Percentiles rank a stretch among this genome's conserved stretches.
phyloP scores from a whole-genome alignment of 92 coral and sea anemone species.

The Porites cylindrica region DNA sequence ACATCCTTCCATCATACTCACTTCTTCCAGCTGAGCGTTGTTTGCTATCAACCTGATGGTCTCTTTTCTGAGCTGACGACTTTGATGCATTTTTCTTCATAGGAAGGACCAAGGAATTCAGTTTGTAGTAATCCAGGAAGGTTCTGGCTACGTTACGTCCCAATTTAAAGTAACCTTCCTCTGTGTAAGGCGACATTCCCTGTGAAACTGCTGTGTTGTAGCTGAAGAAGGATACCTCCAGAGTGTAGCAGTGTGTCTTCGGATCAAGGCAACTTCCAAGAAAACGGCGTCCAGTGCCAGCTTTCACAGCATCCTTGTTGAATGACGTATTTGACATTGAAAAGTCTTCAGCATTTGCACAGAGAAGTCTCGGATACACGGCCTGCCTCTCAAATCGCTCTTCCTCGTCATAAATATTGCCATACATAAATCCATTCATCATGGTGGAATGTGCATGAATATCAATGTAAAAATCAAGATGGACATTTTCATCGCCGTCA shows the following conservation, averaged over 20 bases:
- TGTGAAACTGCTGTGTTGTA: slow-evolving; percentile 80
- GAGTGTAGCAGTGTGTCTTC: slow-evolving; percentile 96
- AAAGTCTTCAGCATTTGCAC: slow-evolving; percentile 98
- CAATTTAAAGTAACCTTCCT: slow-evolving; percentile 90
- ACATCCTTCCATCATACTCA: slow-evolving; percentile 20
- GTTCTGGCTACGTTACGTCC: slow-evolving; percentile 98
- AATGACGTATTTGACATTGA: slow-evolving; percentile 97
- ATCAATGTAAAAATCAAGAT: slow-evolving; percentile 96
- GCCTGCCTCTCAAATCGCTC: slow-evolving; percentile 97
- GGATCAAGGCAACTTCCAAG: slow-evolving; percentile 94
- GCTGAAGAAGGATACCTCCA: slow-evolving; percentile 97
- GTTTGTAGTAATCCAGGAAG: slow-evolving; percentile 92
- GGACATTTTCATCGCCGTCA: slow-evolving; percentile 78
- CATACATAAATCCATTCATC: slow-evolving; percentile 99
- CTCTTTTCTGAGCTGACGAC: slow-evolving; percentile 56
- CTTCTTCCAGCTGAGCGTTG: slow-evolving; percentile 16
- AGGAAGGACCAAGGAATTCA: slow-evolving; percentile 76
- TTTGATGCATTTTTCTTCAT: slow-evolving; percentile 48
- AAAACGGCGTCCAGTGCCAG: slow-evolving; percentile 97
- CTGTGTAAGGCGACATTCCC: slow-evolving; percentile 92
- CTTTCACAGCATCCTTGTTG: slow-evolving; percentile 95
- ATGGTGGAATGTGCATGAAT: slow-evolving; percentile 99
- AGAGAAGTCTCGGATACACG: slow-evolving; percentile 89
- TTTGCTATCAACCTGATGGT: slow-evolving; percentile 41
- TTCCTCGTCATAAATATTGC: slow-evolving; percentile 94